Evolutionary conservation across 2,888 invertebrate species (phyloP), one percentile per base, ranked within the genome.

Genomic region (Nudaria mundana): DNA sequence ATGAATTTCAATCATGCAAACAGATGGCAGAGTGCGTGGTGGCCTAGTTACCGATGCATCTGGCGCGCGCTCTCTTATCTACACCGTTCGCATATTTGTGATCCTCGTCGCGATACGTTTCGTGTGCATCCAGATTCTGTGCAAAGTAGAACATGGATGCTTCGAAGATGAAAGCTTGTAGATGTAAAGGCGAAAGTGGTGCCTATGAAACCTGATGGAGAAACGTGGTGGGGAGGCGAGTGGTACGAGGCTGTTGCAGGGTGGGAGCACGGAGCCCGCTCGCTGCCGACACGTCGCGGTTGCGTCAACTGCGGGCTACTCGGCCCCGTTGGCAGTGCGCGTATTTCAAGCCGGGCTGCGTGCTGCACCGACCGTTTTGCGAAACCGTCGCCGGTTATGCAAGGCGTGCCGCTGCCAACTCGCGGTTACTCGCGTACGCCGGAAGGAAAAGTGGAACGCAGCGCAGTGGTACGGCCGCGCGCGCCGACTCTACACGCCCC

Each of bases 391-490:
- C n/a, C n/a, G 78, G 86, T 88, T 86, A 87, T 87, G 87, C 87
- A 87, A 87, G 87, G 81, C 80, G 78, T 69, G 81, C 78, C 81
- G 83, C 80, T 88, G 88, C 88, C 88, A 87, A 86, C 83, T 83
- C 84, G 85, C 77, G 67, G 63, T 76, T 68, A 71, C 70, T 71
- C 78, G 74, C 68, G 71, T 76, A 66, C 84, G 86, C 81, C 86
- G 88, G 86, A 87, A 86, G 87, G 85, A 87, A 86, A 87, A 88
- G 87, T 88, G 84, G 88, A 88, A 85, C 87, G 83, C 76, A 76
- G 63, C 82, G 84, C 87, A 86, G 85, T 87, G 86, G 80, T 70
- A 69, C 72, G 76, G 76, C 77, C 81, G 85, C 85, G 78, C 81
- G 85, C 86, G 82, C 76, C 84, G 80, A 62, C 73, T 77, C 74